phyloP scores from a whole-genome alignment of 35 echinoderm and acorn worm genomes.

The Apostichopus parvimensis region DNA sequence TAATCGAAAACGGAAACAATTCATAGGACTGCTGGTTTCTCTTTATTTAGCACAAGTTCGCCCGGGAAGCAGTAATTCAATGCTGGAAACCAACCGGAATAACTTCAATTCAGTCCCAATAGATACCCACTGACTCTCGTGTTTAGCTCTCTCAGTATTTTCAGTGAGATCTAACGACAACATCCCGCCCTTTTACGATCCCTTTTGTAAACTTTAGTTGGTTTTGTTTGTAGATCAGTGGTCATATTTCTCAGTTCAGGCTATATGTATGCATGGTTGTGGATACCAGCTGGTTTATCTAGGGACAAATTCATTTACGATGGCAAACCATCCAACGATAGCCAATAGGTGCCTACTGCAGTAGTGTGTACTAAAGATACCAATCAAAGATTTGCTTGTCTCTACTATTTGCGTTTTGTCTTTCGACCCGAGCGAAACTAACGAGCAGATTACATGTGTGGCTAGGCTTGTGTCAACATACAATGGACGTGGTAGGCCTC shows the following conservation, averaged over 20 bases:
- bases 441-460: background rate
- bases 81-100: slow-evolving; percentile 3
- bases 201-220: background rate
- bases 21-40: background rate
- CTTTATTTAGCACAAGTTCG: background rate
- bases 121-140: background rate
- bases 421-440: background rate
- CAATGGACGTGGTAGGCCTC: background rate
- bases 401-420: slow-evolving; percentile 4
- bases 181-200: background rate
- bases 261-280: background rate
- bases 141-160: too few species aligned
- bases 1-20: background rate
- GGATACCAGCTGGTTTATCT: background rate
- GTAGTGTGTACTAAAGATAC: too few species aligned
- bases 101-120: background rate
- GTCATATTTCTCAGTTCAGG: background rate
- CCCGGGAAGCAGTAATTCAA: background rate
- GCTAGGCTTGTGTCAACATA: background rate
- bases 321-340: background rate
- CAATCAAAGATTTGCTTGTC: too few species aligned
- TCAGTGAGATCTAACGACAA: too few species aligned
- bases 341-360: background rate
- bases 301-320: background rate
- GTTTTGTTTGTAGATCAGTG: slow-evolving; percentile 19